These are phyloP conservation scores for Phortica magna DNA, from an alignment of 2,888 invertebrate genomes.

Conservation along the genomic window DNA sequence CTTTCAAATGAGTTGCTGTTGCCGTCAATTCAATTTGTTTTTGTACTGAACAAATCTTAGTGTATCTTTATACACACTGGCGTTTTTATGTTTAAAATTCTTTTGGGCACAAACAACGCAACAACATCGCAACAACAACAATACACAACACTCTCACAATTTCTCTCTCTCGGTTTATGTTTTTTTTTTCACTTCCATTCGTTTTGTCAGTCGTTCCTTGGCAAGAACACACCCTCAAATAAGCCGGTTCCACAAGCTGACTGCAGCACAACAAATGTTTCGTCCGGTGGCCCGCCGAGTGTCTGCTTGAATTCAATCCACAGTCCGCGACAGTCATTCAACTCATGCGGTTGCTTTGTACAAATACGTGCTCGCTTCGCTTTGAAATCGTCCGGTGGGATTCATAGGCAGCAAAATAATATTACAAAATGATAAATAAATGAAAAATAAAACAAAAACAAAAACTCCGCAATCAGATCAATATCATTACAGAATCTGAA, in stretches of 20 bases:
- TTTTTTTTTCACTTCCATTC: constrained; percentile 5
- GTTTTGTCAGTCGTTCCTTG: neutral
- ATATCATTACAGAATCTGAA: neutral
- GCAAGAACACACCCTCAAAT: constrained; percentile 40
- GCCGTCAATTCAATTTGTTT: too few relatives aligned
- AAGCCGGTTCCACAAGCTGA: constrained; percentile 53
- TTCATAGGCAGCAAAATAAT: neutral
- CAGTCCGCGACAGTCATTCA: constrained; percentile 66
- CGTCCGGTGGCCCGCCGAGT: neutral
- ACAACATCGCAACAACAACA: constrained; percentile 17
- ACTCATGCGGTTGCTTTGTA: constrained; percentile 62
- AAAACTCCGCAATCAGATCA: neutral
- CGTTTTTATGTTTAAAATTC: too few relatives aligned
- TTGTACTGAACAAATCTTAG: too few relatives aligned
- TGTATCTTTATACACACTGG: too few relatives aligned
- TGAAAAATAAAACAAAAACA: constrained; percentile 8
- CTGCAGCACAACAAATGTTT: constrained; percentile 40
- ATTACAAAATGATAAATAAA: too few relatives aligned
- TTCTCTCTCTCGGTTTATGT: neutral
- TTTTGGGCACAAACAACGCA: neutral
- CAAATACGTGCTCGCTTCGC: constrained; percentile 28
- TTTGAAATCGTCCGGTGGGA: neutral
- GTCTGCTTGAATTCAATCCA: constrained; percentile 35
- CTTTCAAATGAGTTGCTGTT: too few relatives aligned
- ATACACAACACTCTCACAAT: neutral